Evolutionary conservation across 1,140 invertebrate genomes (phyloP).

Genomic region (Achroia grisella): DNA sequence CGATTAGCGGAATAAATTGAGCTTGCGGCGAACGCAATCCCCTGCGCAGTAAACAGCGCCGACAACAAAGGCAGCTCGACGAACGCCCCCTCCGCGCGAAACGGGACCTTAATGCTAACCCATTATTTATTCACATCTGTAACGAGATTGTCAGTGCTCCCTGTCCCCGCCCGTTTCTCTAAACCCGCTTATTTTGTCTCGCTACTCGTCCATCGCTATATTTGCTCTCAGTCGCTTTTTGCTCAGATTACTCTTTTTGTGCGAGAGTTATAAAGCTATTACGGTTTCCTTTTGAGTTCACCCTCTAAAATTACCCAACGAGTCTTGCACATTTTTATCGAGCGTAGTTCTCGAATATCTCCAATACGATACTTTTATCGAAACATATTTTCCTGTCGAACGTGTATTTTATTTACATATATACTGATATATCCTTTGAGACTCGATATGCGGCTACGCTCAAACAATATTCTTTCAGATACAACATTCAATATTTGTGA

Average conservation of each 20-base stretch:
- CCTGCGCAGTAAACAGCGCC: slow-evolving; percentile 44
- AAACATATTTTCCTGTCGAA: slow-evolving; percentile 17
- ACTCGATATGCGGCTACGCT: slow-evolving; percentile 8
- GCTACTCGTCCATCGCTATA: slow-evolving; percentile 27
- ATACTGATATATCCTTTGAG: slow-evolving; percentile 12
- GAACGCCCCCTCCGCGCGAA: slow-evolving; percentile 28
- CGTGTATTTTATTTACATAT: slow-evolving; percentile 20
- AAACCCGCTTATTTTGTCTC: slow-evolving; percentile 29
- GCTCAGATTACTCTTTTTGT: slow-evolving; percentile 27
- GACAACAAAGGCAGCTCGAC: slow-evolving; percentile 53
- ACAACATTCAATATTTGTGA: slow-evolving; percentile 3
- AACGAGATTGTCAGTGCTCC: slow-evolving; percentile 59
- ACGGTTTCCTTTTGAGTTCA: slow-evolving; percentile 25
- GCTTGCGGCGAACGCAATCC: slow-evolving; percentile 54
- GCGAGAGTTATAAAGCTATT: slow-evolving; percentile 28
- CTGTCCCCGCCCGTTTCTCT: slow-evolving; percentile 24
- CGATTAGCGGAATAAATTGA: slow-evolving; percentile 67
- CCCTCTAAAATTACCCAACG: slow-evolving; percentile 18
- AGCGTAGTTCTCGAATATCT: background rate
- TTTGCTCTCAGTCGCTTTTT: slow-evolving; percentile 26
- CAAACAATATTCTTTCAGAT: slow-evolving; percentile 5
- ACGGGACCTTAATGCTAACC: slow-evolving; percentile 51
- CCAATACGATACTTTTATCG: slow-evolving; percentile 7
- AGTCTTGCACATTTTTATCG: background rate
- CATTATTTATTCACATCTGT: slow-evolving; percentile 69